phyloP scores from a whole-genome alignment of 2,113 vertebrate genomes.

The Typhlomys cinereus region DNA sequence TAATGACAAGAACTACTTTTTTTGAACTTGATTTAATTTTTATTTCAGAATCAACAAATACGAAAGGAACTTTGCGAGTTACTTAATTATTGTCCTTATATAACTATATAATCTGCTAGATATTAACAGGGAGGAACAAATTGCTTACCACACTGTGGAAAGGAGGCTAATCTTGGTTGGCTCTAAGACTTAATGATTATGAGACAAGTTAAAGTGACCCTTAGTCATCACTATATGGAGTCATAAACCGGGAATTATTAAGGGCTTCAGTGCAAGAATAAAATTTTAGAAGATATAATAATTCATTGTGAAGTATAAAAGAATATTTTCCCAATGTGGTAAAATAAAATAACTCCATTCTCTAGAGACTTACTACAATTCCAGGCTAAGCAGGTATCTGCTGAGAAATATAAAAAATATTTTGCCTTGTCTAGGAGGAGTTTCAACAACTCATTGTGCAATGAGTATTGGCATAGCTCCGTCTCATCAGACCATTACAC shows the following conservation, averaged over 20 bases:
- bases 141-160: not conserved
- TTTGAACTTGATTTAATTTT: slow-evolving; percentile 25
- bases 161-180: not conserved
- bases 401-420: not conserved
- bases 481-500: not conserved
- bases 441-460: not conserved
- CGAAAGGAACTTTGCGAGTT: not conserved
- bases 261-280: slow-evolving; percentile 7
- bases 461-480: not conserved
- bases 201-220: not conserved
- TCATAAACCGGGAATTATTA: slow-evolving; percentile 17
- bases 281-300: not conserved
- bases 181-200: not conserved
- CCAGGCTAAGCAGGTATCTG: slow-evolving; percentile 15
- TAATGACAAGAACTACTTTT: slow-evolving; percentile 33
- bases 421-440: not conserved
- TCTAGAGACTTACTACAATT: not conserved
- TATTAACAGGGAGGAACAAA: not conserved
- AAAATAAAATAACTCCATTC: slow-evolving; percentile 34
- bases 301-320: slow-evolving; percentile 12
- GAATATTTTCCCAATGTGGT: not conserved
- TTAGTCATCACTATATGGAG: not conserved
- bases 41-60: slow-evolving; percentile 37
- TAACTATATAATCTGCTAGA: not conserved
- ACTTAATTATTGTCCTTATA: slow-evolving; percentile 30